Percentiles rank a stretch among this genome's conserved stretches.
phyloP scores from a whole-genome alignment of 2,113 vertebrate species.

The Zapornia atra region DNA sequence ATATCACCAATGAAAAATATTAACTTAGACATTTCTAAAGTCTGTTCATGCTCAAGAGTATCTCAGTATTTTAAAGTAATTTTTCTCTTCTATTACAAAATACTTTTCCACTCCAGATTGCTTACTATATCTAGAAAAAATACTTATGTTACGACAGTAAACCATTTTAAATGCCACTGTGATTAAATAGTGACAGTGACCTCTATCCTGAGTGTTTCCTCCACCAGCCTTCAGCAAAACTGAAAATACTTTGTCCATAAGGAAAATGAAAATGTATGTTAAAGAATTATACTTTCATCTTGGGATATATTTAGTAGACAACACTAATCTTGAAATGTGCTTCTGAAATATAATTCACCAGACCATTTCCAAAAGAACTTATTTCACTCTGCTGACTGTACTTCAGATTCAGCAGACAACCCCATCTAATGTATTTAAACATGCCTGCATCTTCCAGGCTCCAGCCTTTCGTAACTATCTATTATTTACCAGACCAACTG shows the following conservation, averaged over 20 bases:
- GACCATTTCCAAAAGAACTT: background rate
- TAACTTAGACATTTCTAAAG: background rate
- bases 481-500: background rate
- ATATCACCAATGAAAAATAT: background rate
- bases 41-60: background rate
- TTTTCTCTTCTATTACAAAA: background rate
- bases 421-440: background rate
- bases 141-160: background rate
- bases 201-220: background rate
- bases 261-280: background rate
- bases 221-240: background rate
- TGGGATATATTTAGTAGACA: background rate
- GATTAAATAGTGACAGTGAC: background rate
- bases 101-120: background rate
- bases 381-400: background rate
- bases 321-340: background rate
- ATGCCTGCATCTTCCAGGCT: background rate
- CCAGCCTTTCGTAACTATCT: background rate
- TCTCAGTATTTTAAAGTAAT: background rate
- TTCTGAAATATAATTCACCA: background rate
- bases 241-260: background rate
- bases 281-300: background rate
- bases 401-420: background rate
- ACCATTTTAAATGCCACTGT: background rate
- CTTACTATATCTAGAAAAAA: background rate